Evolutionary conservation across 2,113 vertebrate species (phyloP).

Genomic region (Mus spicilegus): DNA sequence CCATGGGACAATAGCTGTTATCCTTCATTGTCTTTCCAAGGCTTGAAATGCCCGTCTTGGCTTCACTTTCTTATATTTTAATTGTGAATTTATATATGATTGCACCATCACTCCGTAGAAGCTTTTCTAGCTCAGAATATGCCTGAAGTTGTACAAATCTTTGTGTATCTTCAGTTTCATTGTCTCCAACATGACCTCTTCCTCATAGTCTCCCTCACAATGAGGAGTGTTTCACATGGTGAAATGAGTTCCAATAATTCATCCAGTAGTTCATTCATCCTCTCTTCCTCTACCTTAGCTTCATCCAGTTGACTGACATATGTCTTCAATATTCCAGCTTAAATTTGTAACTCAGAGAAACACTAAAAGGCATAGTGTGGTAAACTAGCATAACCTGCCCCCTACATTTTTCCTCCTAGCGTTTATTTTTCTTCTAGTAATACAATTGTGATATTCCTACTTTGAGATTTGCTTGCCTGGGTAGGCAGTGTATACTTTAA

Average conservation of each 20-base stretch:
- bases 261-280: neutral
- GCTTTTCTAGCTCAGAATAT: neutral
- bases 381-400: neutral
- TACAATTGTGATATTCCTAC: neutral
- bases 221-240: neutral
- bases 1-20: neutral
- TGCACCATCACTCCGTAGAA: neutral
- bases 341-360: neutral
- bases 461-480: neutral
- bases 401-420: neutral
- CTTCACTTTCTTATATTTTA: neutral
- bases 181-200: neutral
- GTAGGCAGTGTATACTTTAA: rapidly evolving
- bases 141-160: neutral
- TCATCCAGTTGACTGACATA: neutral
- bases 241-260: neutral
- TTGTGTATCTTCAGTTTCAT: neutral
- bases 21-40: neutral
- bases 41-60: neutral
- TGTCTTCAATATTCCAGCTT: neutral
- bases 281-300: neutral
- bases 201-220: neutral
- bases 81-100: neutral
- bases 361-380: neutral
- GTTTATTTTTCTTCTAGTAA: neutral